Base-by-base conservation (phyloP, 2,888 invertebrate genomes). In the Eucera pruinosa region DNA sequence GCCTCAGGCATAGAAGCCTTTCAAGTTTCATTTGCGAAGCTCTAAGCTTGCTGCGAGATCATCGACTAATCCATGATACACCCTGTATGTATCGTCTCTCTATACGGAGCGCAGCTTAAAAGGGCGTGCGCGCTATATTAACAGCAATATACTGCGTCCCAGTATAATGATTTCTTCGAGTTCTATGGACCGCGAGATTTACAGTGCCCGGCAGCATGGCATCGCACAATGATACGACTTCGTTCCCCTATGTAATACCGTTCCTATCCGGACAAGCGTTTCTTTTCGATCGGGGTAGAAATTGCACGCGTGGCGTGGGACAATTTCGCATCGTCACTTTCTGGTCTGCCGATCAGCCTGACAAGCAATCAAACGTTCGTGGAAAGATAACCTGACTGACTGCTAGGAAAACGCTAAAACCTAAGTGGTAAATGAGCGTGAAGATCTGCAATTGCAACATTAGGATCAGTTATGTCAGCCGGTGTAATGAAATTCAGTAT, bases 161-260 rank as follows among this genome's bases (percentile, higher is more conserved):
- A 64, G 71, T 77, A 82, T 87, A 88, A 88, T 88, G 87, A 89
- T 89, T 88, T 87, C 87, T 88, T 87, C 85, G 82, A 80, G 80
- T 83, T 82, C 62, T 86, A 82, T 72, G 78, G 79, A 66, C 79
- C 52, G 65, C 69, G 79, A 87, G 87, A 88, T 87, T 88, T 86
- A 87, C 86, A 60, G 80, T 83, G 86, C 80, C 86, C 83, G 80
- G 84, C 83, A 84, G 82, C 86, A 74, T 45, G 45, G 64, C 68
- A 57, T 43, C 43, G 71, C 20, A 84, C 83, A 84, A 85, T 84
- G 82, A 86, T 81, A 82, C 85, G 82, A 82, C 80, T 79, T 81
- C 70, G 79, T 82, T 81, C 70, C 71, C 77, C 76, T 70, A 65
- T 64, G 74, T 79, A 71, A 73, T 67, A 55, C 73, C 60, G 50